A percentile compares a stretch with the other conserved stretches of the same genome.
phyloP scores from a whole-genome alignment of 1,140 invertebrate species.

The Solen grandis region DNA sequence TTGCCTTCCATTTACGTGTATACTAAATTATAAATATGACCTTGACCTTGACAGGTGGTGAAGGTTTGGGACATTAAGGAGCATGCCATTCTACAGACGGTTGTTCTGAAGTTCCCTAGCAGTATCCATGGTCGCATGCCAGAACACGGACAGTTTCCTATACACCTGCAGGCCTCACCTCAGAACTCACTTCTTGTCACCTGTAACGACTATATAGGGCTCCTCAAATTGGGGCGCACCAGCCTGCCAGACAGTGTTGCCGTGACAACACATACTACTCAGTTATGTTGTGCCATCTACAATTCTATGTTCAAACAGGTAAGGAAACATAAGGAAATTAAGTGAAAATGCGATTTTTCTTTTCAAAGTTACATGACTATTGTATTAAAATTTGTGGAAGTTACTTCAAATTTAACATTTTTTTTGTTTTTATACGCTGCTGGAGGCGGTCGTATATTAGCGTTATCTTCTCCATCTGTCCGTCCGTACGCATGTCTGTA shows the following conservation, averaged over 20 bases:
- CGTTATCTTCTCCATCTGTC: no score
- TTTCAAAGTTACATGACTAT: no score
- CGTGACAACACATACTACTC: constrained; percentile 75
- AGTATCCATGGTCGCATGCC: constrained; percentile 78
- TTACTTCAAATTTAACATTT: no score
- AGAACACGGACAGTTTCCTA: constrained; percentile 79
- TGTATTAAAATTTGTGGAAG: no score
- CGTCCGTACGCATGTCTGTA: no score
- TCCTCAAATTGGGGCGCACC: constrained; percentile 75
- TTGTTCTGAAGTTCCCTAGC: constrained; percentile 78
- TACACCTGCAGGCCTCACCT: constrained; percentile 73
- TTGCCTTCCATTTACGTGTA: no score
- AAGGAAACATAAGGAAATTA: no score
- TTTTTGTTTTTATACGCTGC: no score
- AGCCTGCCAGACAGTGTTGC: constrained; percentile 58
- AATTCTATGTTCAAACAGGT: constrained; percentile 80
- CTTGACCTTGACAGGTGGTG: no score
- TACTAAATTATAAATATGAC: no score
- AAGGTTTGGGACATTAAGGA: constrained; percentile 81
- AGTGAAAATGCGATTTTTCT: no score
- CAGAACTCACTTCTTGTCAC: constrained; percentile 76
- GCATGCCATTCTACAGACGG: constrained; percentile 79
- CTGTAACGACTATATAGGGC: constrained; percentile 80
- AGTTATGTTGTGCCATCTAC: constrained; percentile 79
- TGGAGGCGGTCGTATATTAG: no score